Percentiles rank a stretch among this genome's conserved stretches.
These are phyloP conservation scores for Nothobranchius kuhntae DNA, from an alignment of 2,113 vertebrate species.

Conservation along the genomic window DNA sequence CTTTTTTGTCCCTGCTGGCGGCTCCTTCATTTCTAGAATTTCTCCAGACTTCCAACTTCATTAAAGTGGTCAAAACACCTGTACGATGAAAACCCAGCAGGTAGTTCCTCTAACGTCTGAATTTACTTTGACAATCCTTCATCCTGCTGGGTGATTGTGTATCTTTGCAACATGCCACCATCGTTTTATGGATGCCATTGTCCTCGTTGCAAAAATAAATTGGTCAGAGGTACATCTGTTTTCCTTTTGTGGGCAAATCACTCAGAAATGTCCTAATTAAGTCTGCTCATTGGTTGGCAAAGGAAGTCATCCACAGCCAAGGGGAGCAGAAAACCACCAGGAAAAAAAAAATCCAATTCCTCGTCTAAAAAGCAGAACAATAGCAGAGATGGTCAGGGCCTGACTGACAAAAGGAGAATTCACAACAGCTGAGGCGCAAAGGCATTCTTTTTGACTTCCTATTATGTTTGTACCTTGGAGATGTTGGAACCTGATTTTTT, in stretches of 20 bases:
- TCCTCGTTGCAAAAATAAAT: constrained; percentile 53
- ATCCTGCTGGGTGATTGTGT: constrained; percentile 47
- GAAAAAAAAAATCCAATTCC: constrained; percentile 69
- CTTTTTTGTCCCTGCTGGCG: neutral
- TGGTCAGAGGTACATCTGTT: constrained; percentile 61
- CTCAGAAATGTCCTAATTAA: constrained; percentile 75
- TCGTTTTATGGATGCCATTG: constrained; percentile 44
- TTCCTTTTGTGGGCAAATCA: constrained; percentile 71
- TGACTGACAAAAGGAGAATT: constrained; percentile 71
- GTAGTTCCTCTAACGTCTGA: constrained; percentile 21
- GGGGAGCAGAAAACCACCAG: constrained; percentile 19
- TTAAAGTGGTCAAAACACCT: constrained; percentile 31
- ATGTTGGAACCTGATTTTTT: constrained; percentile 70
- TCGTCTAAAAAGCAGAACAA: constrained; percentile 71
- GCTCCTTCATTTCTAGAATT: constrained; percentile 21
- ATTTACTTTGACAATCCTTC: constrained; percentile 40
- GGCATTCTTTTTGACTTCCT: constrained; percentile 74
- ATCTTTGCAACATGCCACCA: constrained; percentile 52
- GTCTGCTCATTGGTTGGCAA: constrained; percentile 51
- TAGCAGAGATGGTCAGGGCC: constrained; percentile 57
- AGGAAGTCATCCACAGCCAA: constrained; percentile 38
- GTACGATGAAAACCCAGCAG: constrained; percentile 30
- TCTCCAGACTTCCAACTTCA: constrained; percentile 28
- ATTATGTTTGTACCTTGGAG: constrained; percentile 76
- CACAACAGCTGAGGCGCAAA: constrained; percentile 70